Base-by-base conservation (phyloP, 2,888 invertebrate genomes). In the Epinotia nisella region DNA sequence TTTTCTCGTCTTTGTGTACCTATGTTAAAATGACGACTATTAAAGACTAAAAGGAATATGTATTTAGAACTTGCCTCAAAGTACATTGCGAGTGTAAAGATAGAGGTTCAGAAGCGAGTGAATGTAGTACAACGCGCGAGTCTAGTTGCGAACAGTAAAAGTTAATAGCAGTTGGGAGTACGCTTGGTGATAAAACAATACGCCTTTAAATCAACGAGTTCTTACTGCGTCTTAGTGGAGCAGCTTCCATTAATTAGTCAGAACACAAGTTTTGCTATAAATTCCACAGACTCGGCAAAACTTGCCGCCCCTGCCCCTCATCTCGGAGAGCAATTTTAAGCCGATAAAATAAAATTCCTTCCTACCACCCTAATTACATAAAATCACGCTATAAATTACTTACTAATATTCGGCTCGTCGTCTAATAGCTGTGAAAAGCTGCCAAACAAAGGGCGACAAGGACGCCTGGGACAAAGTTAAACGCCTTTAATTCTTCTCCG, bases 251-350 rank as follows among this genome's bases (percentile, higher is more conserved):
- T 93, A 92, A 93, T 93, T 92, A 92, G 90, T 82, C 85, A 83
- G 87, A 90, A 91, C 86, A 89, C 87, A 92, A 93, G 92, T 93
- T 93, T 89, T 83, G 91, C 92, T 89, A 92, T 93, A 93, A 93
- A 93, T 93, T 89, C 84, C 83, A 82, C 82, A 80, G 85, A 88
- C 88, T 86, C 86, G 84, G 84, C 83, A 79, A 87, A 92, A 91
- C 90, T 92, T 90, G 83, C 87, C 87, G 87, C 87, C 88, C 84
- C 83, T 83, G 80, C 85, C 82, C 86, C 90, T 90, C 90, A 89
- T 90, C 91, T 86, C 82, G 77, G 80, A 83, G 84, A 88, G 87
- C 89, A 89, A 91, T 91, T 89, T 90, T 87, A 89, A 89, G 88
- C 87, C 87, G 91, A 92, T 93, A 91, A 91, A 92, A 92, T 92